Evolutionary conservation across 2,797 vertebrate genomes (phyloP).

Genomic region (Notolabrus celidotus): DNA sequence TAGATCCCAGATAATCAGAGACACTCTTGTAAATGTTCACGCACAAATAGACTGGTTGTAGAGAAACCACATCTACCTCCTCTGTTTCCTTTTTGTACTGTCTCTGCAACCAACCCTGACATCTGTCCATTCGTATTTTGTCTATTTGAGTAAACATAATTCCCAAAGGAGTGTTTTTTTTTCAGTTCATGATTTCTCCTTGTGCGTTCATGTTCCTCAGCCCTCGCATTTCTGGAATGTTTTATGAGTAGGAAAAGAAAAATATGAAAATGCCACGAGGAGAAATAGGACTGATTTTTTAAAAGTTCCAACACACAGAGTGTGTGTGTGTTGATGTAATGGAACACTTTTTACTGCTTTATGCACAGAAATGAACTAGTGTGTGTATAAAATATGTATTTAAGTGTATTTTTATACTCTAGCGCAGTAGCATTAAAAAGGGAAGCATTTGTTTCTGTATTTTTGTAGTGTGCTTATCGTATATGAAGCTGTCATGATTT

Average conservation of each 20-base stretch:
- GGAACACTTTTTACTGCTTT: constrained; percentile 71
- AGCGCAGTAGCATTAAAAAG: constrained; percentile 73
- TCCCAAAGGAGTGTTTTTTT: not conserved
- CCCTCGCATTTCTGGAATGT: constrained; percentile 32
- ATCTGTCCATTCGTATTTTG: constrained; percentile 6
- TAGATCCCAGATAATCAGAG: constrained; percentile 8
- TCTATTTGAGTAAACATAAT: constrained; percentile 12
- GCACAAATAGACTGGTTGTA: constrained; percentile 61
- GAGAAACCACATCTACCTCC: constrained; percentile 78
- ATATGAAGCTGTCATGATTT: constrained; percentile 59
- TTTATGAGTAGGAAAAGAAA: constrained; percentile 23
- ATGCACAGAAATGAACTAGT: constrained; percentile 76
- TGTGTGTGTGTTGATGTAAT: constrained; percentile 48
- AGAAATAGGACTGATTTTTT: constrained; percentile 47
- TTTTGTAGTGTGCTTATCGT: constrained; percentile 61
- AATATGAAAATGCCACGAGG: constrained; percentile 39
- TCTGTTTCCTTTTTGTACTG: constrained; percentile 39
- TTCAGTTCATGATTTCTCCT: constrained; percentile 8
- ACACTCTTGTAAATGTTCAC: not conserved
- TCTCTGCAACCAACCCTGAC: constrained; percentile 54
- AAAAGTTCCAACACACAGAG: constrained; percentile 18
- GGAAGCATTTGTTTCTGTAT: constrained; percentile 61
- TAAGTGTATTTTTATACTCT: constrained; percentile 73
- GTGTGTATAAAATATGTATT: constrained; percentile 75
- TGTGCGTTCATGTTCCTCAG: constrained; percentile 1